A percentile compares a stretch with the other conserved stretches of the same genome.
phyloP scores from a whole-genome alignment of 2,797 vertebrate species.

The Catharus ustulatus region DNA sequence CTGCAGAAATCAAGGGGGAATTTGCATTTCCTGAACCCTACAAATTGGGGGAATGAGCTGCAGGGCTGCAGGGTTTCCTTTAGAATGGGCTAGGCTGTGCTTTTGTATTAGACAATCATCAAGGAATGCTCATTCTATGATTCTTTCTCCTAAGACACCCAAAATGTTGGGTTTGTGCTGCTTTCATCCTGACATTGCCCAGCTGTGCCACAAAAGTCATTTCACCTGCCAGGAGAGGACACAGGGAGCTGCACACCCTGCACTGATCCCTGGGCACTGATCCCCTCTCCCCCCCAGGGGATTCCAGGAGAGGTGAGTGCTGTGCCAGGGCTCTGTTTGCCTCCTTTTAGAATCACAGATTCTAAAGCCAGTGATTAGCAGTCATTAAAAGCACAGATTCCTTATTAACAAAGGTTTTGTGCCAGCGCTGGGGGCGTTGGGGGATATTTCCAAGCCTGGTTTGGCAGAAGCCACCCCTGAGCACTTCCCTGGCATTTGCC shows the following conservation, averaged over 20 bases:
- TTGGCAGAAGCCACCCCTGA: neutral
- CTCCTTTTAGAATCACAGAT: neutral
- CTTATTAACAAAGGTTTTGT: neutral
- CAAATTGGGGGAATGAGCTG: neutral
- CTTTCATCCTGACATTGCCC: neutral
- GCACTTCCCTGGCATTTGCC: neutral
- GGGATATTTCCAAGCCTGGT: neutral
- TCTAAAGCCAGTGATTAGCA: conserved; percentile 29
- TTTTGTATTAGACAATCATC: fast-evolving
- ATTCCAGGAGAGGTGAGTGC: neutral
- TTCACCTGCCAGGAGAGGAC: conserved; percentile 6
- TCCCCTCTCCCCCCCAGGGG: neutral
- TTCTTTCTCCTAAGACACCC: neutral
- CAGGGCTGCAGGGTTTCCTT: no score
- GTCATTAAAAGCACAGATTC: conserved; percentile 38
- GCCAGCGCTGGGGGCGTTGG: neutral
- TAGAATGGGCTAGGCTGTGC: neutral
- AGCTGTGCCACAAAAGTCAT: neutral
- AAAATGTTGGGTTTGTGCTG: neutral
- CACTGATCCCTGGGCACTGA: neutral
- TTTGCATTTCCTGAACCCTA: neutral
- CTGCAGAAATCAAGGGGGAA: neutral
- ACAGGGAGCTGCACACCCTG: neutral
- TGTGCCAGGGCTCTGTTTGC: conserved; percentile 13
- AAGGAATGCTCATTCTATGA: fast-evolving